phyloP scores from a whole-genome alignment of 1,140 invertebrate species.

The Diabrotica virgifera region DNA sequence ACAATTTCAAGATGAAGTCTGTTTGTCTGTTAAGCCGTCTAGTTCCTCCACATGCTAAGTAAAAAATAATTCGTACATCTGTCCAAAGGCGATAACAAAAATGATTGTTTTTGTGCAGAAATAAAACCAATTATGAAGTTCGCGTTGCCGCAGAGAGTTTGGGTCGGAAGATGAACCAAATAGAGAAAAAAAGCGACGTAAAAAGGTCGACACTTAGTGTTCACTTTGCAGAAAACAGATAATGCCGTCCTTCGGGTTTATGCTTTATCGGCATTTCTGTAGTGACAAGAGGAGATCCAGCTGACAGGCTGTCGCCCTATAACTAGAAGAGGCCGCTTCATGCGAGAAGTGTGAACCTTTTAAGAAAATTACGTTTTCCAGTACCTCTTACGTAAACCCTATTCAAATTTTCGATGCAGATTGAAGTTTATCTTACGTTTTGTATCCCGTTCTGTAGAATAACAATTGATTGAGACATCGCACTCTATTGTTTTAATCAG shows the following conservation, averaged over 20 bases:
- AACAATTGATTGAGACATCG: slow-evolving; percentile 16
- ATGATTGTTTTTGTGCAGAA: background rate
- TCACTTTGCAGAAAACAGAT: slow-evolving; percentile 36
- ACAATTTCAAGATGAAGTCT: too few species aligned
- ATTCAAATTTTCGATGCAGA: slow-evolving; percentile 18
- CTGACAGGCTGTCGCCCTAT: slow-evolving; percentile 33
- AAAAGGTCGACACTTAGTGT: slow-evolving; percentile 28
- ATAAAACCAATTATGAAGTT: slow-evolving; percentile 1
- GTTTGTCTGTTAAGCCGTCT: too few species aligned
- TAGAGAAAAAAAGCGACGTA: slow-evolving; percentile 22
- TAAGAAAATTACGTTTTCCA: slow-evolving; percentile 32
- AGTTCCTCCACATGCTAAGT: background rate
- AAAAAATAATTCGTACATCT: background rate
- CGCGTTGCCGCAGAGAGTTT: background rate
- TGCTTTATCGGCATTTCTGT: slow-evolving; percentile 31
- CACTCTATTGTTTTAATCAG: slow-evolving; percentile 10
- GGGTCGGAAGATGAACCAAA: slow-evolving; percentile 20
- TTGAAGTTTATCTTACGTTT: slow-evolving; percentile 1
- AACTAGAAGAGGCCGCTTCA: slow-evolving; percentile 24
- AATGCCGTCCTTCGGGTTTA: slow-evolving; percentile 32
- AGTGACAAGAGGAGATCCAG: slow-evolving; percentile 32
- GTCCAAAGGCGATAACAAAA: background rate
- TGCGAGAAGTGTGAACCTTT: slow-evolving; percentile 30
- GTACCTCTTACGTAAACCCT: slow-evolving; percentile 17
- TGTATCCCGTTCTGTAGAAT: slow-evolving; percentile 5